phyloP scores from a whole-genome alignment of 2,888 invertebrate species.

The Embidobia sp. region DNA sequence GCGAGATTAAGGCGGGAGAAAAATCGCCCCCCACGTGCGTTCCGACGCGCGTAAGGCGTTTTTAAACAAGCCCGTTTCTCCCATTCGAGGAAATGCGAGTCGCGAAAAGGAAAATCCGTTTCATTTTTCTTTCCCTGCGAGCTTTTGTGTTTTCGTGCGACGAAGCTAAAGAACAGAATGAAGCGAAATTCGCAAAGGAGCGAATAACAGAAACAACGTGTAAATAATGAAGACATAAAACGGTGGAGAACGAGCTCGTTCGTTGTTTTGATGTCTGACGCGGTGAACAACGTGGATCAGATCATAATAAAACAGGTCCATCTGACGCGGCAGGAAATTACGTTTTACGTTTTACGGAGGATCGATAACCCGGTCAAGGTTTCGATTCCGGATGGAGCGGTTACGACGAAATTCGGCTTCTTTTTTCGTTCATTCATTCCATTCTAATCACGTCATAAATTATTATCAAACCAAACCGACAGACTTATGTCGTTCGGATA shows the following conservation, averaged over 20 bases:
- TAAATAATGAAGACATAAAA: too few relatives aligned
- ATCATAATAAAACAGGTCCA: conserved; percentile 27
- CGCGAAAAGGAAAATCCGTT: too few relatives aligned
- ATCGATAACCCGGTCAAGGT: conserved; percentile 61
- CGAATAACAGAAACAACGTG: too few relatives aligned
- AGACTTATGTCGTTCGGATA: conserved; percentile 2
- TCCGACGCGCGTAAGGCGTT: too few relatives aligned
- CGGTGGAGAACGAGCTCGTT: neutral
- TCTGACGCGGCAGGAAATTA: conserved; percentile 34
- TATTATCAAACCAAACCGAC: conserved; percentile 13
- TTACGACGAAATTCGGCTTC: conserved; percentile 27
- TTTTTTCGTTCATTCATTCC: neutral
- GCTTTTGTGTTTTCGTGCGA: too few relatives aligned
- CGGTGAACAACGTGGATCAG: neutral
- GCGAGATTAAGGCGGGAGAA: neutral
- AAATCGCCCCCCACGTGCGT: too few relatives aligned
- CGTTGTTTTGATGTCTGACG: conserved; percentile 2
- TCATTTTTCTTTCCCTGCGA: too few relatives aligned
- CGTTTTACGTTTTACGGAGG: conserved; percentile 37
- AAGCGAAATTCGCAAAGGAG: too few relatives aligned
- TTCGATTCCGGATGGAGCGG: conserved; percentile 31
- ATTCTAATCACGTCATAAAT: conserved; percentile 16
- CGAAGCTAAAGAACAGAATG: too few relatives aligned
- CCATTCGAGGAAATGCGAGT: too few relatives aligned
- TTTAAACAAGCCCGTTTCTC: too few relatives aligned